A percentile compares a stretch with the other conserved stretches of the same genome.
These are phyloP conservation scores for Nymphalis polychloros DNA, from an alignment of 2,888 invertebrate species.

Conservation along the genomic window DNA sequence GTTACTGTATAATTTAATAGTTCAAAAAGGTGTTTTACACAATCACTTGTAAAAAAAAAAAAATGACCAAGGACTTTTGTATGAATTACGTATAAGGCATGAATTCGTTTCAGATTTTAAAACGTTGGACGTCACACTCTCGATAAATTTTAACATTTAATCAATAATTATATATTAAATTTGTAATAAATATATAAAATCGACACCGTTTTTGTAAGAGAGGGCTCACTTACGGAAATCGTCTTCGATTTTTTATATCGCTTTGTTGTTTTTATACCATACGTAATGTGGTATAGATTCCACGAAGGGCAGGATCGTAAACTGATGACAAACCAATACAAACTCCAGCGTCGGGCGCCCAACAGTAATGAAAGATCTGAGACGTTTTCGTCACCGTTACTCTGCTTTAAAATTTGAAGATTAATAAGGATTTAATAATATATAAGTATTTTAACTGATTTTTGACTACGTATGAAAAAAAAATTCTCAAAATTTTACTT, in stretches of 20 bases:
- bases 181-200: slow-evolving; percentile 55
- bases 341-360: slow-evolving; percentile 33
- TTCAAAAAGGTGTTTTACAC: slow-evolving; percentile 5
- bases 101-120: slow-evolving; percentile 46
- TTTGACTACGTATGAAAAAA: slow-evolving; percentile 52
- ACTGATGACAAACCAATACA: slow-evolving; percentile 23
- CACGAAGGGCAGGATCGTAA: slow-evolving; percentile 47
- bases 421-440: slow-evolving; percentile 17
- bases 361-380: slow-evolving; percentile 35
- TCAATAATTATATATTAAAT: slow-evolving; percentile 36
- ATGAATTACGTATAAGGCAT: slow-evolving; percentile 56
- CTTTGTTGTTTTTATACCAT: slow-evolving; percentile 29
- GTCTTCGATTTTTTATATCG: slow-evolving; percentile 61
- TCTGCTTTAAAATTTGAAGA: slow-evolving; percentile 53
- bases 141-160: slow-evolving; percentile 34
- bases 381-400: slow-evolving; percentile 57
- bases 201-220: slow-evolving; percentile 52
- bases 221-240: slow-evolving; percentile 69
- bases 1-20: slow-evolving; percentile 50
- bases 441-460: slow-evolving; percentile 62
- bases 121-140: slow-evolving; percentile 44
- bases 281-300: slow-evolving; percentile 14
- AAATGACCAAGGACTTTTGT: slow-evolving; percentile 70
- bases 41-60: slow-evolving; percentile 39
- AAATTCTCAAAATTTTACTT: slow-evolving; percentile 40